A percentile compares a stretch with the other conserved stretches of the same genome.
Conservation (phyloP, 1,140 invertebrate genomes). For the Brachionus asplanchnoidis region DNA sequence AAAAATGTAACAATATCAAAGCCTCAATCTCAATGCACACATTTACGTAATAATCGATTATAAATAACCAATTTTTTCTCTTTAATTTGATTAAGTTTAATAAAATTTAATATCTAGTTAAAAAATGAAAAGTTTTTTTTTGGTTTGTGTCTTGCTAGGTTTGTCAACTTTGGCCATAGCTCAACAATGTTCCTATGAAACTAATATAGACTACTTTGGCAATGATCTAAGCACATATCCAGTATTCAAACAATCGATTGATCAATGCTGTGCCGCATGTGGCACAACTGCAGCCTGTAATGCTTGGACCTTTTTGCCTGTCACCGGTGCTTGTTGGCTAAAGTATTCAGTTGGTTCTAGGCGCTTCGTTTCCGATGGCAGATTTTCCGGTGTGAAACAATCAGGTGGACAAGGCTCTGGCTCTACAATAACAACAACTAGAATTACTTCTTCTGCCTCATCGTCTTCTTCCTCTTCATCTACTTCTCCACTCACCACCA, state of each 20-base stretch:
- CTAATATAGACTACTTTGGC: conserved; percentile 35
- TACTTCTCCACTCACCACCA: background rate
- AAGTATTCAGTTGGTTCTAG: conserved; percentile 30
- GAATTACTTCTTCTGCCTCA: background rate
- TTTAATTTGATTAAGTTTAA: background rate
- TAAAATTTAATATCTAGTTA: conserved; percentile 6
- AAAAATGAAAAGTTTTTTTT: background rate
- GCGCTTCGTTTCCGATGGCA: background rate
- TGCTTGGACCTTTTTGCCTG: conserved; percentile 19
- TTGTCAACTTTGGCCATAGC: background rate
- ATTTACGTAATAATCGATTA: conserved; percentile 7
- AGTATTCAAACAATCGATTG: background rate
- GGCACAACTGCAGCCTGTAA: background rate
- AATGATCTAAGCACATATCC: conserved; percentile 26
- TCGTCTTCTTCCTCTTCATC: background rate
- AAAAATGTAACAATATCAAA: conserved; percentile 8
- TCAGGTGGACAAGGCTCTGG: background rate
- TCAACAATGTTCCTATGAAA: background rate
- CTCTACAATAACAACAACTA: background rate
- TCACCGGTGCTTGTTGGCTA: conserved; percentile 19
- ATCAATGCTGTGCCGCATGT: background rate
- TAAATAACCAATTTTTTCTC: background rate
- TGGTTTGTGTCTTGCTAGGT: background rate
- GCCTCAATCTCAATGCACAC: conserved; percentile 16
- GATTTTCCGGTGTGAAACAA: background rate